phyloP scores from a whole-genome alignment of 2,113 vertebrate species.

The Leucopsar rothschildi region DNA sequence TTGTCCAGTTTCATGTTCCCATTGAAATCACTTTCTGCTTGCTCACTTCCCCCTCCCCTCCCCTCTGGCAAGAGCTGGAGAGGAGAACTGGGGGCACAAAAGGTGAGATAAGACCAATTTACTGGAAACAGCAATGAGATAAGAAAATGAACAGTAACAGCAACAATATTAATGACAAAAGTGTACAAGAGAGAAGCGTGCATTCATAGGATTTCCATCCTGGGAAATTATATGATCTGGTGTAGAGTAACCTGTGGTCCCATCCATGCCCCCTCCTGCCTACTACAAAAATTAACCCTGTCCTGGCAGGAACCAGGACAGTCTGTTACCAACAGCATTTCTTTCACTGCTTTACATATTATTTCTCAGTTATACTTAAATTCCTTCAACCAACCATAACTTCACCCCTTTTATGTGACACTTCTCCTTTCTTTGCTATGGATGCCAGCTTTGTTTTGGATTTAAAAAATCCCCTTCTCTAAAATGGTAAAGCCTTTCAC shows the following conservation, averaged over 20 bases:
- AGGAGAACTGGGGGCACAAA: not conserved
- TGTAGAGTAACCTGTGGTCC: not conserved
- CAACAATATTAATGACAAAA: not conserved
- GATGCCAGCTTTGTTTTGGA: not conserved
- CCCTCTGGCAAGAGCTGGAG: not conserved
- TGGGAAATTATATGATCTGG: fast-evolving
- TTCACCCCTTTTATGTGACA: not conserved
- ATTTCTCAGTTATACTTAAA: not conserved
- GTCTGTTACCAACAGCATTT: not conserved
- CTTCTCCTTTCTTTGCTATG: not conserved
- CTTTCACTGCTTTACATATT: not conserved
- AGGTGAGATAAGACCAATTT: not conserved
- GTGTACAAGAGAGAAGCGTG: not conserved
- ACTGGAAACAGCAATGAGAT: not conserved
- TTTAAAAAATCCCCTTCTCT: not conserved
- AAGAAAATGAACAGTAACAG: not conserved
- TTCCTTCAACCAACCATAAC: not conserved
- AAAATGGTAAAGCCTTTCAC: not conserved
- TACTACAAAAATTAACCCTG: not conserved
- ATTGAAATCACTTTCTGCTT: not conserved
- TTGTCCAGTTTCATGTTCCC: not conserved
- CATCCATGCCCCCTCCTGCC: not conserved
- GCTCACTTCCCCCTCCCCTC: not conserved
- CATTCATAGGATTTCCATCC: not conserved
- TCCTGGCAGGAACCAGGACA: not conserved